Percentiles rank a stretch among this genome's conserved stretches.
phyloP scores from a whole-genome alignment of 2,888 invertebrate species.

The Rutpela maculata region DNA sequence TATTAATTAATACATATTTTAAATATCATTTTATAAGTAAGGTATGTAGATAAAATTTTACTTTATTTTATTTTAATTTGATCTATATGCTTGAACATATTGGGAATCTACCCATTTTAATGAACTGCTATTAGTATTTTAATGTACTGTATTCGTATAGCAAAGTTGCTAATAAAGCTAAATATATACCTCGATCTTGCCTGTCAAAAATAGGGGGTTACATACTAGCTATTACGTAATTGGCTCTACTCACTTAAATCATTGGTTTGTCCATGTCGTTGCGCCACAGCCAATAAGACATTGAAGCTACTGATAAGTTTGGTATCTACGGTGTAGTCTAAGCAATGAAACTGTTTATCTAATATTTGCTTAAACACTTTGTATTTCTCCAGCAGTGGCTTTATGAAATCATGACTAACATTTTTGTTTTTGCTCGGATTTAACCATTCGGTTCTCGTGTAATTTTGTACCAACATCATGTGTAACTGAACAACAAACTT shows the following conservation, averaged over 20 bases:
- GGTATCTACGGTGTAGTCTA: conserved; percentile 77
- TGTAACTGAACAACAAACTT: conserved; percentile 79
- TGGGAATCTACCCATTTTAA: no score
- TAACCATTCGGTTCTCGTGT: conserved; percentile 80
- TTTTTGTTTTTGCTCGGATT: conserved; percentile 71
- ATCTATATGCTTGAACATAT: no score
- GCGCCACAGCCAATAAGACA: conserved; percentile 77
- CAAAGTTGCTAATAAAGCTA: no score
- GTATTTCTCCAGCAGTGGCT: conserved; percentile 78
- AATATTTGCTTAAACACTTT: conserved; percentile 77
- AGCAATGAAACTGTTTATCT: conserved; percentile 74
- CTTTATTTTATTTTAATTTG: no score
- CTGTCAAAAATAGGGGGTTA: no score
- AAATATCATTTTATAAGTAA: no score
- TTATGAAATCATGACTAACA: conserved; percentile 71
- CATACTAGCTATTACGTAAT: not conserved
- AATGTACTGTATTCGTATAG: no score
- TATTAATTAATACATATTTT: no score
- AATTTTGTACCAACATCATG: conserved; percentile 77
- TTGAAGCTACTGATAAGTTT: conserved; percentile 77
- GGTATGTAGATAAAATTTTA: no score
- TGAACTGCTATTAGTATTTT: no score
- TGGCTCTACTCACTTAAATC: conserved; percentile 58
- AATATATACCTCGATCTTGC: no score
- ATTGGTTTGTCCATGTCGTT: conserved; percentile 73